Base-by-base conservation (phyloP, 2,113 vertebrate genomes). In the Nothocercus julius region DNA sequence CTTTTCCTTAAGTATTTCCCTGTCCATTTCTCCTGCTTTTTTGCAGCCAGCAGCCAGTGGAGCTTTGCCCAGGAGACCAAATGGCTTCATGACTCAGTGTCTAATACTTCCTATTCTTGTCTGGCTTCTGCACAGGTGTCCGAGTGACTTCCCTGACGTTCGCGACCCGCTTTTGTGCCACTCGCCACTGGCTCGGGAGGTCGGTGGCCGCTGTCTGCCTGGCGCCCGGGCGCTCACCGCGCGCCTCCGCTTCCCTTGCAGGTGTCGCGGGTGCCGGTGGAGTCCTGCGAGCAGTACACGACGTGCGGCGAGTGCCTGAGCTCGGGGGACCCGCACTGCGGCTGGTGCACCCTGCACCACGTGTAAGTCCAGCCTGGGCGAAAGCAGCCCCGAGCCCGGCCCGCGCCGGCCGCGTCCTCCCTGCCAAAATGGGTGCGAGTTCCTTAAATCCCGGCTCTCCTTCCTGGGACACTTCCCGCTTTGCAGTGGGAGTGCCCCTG, bases 311-410 rank as follows among this genome's bases (percentile, higher is more conserved):
- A 99, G 97, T 99, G 99, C 83, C 97, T 99, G 96, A 99, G 99
- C 96, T 99, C 99, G 0, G 99, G 99, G 20, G 99, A 99, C 89
- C 99, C 99, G 7, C 99, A 99, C 97, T 99, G 99, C 5, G 99
- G 99, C 94, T 99, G 99, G 99, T 99, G 99, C 95, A 98, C 99
- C 15, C 98, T 99, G 74, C 99, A 99, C 90, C 99, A 99, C 96
- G 98, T 98, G 99, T 99, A 96, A 99, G 99, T 99, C 27, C 58
- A 63, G 45, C 83, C 61, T 14, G 1, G 40, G 53, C 45, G 9
- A 38, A 32, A 85, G 66, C 83, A 47, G 56, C 61, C 82, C 34
- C 11, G 78, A 36, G 36, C 36, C 36, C 36, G 36, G 36, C 36
- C 36, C 36, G 36, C 36, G 36, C 36, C 36, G 36, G 36, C 36